Base-by-base conservation (phyloP, 2,888 invertebrate genomes). In the Drosophila stalkeri region DNA sequence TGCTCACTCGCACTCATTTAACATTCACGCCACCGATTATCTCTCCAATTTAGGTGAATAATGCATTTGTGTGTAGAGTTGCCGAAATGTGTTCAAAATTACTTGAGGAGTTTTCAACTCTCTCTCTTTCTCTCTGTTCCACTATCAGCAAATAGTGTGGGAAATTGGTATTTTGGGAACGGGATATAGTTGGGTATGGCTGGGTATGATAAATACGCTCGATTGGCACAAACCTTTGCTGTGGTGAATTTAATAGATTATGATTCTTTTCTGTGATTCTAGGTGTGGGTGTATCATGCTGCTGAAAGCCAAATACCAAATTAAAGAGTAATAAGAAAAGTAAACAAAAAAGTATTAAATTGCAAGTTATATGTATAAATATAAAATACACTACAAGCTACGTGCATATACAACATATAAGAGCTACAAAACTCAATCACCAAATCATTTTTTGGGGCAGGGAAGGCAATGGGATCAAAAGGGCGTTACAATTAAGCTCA, bases 231-330 rank as follows among this genome's bases (percentile, higher is more conserved):
- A 93, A 93, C 92, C 92, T 93, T 92, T 91, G 90, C 80, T 82
- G 91, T 77, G 86, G 88, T 90, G 92, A 90, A 68, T 84, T 90
- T 90, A 90, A 81, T 77, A 75, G 81, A 85, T 90, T 85, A 91
- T 90, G 91, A 90, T 91, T 92, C 90, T 93, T 92, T 91, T 92
- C 92, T 88, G 91, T 91, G 87, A 92, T 85, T 92, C 91, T 93
- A 92, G 92, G 89, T 91, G 92, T 88, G 79, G 91, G 86, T 89
- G 92, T 90, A 83, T 92, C 93, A 93, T 93, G 93, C 93, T 93
- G 93, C 93, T 93, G 93, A 92, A 92, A 93, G 91, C 93, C 93
- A 92, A 92, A 91, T 91, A 91, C 91, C 92, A 92, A 90, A 91
- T 89, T 74, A 89, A 82, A 81, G 74, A 78, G 81, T 80, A 62